Evolutionary conservation across 2,113 vertebrate genomes (phyloP), one percentile per base, ranked within the genome.

Genomic region (Sapajus apella): DNA sequence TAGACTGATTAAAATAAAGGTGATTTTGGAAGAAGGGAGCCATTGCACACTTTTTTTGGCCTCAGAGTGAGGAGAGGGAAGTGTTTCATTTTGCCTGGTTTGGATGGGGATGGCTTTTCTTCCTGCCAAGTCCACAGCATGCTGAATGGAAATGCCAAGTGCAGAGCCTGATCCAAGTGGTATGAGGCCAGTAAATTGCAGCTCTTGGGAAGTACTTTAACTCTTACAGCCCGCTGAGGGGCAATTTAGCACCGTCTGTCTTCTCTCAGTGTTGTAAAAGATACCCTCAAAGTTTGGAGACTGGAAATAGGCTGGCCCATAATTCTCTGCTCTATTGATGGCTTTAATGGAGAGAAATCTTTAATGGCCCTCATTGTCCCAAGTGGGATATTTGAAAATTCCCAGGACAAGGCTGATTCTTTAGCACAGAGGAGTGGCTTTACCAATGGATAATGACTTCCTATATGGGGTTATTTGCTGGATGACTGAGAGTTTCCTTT

Each of bases 21-120:
- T 76, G 91, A 66, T 72, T 89, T 76, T 94, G 77, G 72, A 96
- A 92, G 50, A 76, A 92, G 35, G 37, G 47, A 40, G 73, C 80
- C 88, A 77, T 73, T 35, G 21, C 50, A 84, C 45, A 66, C 66
- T 84, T 77, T 35, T 87, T 91, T 90, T 95, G 61, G 81, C 89
- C 20, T 92, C 52, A 68, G 93, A 70, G 32, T 8, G 77, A 20
- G 64, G 94, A 94, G 64, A 77, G 73, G 81, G 66, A 97, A 95
- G 89, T 91, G 95, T 95, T 96, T 93, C 72, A 76, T 95, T 92
- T 95, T 96, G 83, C 68, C 80, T 91, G 86, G 35, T 87, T 94
- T 91, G 95, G 87, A 77, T 2, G 32, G 20, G 90, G 43, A 47
- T 93, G 61, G 12, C 72, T 83, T 64, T 64, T 87, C 61, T 92